Evolutionary conservation across 2,797 vertebrate genomes (phyloP).

Genomic region (Anomalospiza imberbis): DNA sequence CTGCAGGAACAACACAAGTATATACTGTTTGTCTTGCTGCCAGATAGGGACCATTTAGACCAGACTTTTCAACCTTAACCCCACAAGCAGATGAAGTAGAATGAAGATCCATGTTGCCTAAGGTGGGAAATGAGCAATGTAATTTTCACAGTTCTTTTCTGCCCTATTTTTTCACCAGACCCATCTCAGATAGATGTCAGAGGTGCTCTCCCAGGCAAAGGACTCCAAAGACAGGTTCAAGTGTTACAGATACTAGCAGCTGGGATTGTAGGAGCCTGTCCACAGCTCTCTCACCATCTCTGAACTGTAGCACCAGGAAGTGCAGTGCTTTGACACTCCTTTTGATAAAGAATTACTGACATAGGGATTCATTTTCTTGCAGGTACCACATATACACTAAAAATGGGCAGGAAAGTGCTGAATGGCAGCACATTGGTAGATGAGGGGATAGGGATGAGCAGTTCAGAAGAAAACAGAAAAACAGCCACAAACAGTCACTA

Average conservation of each 20-base stretch:
- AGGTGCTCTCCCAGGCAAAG: neutral
- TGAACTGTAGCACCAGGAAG: neutral
- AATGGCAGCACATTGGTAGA: fast-evolving
- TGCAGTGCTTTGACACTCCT: neutral
- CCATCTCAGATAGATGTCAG: neutral
- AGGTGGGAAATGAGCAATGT: neutral
- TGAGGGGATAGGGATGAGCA: neutral
- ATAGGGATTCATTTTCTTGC: neutral
- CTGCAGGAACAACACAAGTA: neutral
- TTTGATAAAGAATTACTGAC: neutral
- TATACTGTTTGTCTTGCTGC: neutral
- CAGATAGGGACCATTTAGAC: neutral
- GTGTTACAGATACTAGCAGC: neutral
- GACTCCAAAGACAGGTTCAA: neutral
- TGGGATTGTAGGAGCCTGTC: neutral
- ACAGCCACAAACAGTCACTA: neutral
- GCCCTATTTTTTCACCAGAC: neutral
- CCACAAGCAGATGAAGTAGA: neutral
- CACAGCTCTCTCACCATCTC: neutral
- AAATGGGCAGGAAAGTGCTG: neutral
- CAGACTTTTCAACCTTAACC: neutral
- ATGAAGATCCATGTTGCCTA: neutral
- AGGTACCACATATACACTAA: neutral
- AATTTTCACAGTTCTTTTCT: neutral
- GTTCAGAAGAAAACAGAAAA: neutral